Evolutionary conservation across 37 sponge, comb jelly and placozoan genomes (phyloP).

Genomic region (Halichondria panicea): DNA sequence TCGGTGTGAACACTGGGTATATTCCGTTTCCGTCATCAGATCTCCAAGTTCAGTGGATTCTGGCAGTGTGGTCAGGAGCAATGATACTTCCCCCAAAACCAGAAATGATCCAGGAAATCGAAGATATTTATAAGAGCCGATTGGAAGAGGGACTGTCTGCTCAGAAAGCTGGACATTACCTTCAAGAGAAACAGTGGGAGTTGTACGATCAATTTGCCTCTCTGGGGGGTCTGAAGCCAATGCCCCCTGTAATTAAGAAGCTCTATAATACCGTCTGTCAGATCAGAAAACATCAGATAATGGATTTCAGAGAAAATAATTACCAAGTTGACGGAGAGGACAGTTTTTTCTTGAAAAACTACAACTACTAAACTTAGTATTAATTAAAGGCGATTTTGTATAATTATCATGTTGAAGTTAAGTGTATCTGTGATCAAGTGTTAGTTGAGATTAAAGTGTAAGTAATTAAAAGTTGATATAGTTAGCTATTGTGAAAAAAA

Average conservation of each 20-base stretch:
- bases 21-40: constrained; percentile 52
- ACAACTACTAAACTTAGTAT: too few relatives aligned
- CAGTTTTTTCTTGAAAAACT: too few relatives aligned
- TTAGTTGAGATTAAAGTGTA: too few relatives aligned
- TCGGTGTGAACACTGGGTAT: constrained; percentile 41
- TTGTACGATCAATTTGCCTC: constrained; percentile 30
- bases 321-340: too few relatives aligned
- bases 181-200: constrained; percentile 60
- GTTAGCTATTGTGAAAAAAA: too few relatives aligned
- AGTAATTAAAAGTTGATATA: too few relatives aligned
- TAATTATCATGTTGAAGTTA: too few relatives aligned
- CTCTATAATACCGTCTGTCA: too few relatives aligned
- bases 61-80: constrained; percentile 55
- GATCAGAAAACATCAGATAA: too few relatives aligned
- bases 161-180: constrained; percentile 36
- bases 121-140: constrained; percentile 28
- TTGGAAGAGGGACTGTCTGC: constrained; percentile 26
- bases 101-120: constrained; percentile 56
- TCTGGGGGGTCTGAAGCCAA: constrained; percentile 17
- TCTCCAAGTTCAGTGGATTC: constrained; percentile 40
- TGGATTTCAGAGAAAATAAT: too few relatives aligned
- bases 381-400: too few relatives aligned
- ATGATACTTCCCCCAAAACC: constrained; percentile 47
- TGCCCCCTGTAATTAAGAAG: constrained; percentile 14
- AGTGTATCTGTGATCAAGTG: too few relatives aligned